phyloP scores from a whole-genome alignment of 92 coral and sea anemone genomes.

The Desmophyllum pertusum region DNA sequence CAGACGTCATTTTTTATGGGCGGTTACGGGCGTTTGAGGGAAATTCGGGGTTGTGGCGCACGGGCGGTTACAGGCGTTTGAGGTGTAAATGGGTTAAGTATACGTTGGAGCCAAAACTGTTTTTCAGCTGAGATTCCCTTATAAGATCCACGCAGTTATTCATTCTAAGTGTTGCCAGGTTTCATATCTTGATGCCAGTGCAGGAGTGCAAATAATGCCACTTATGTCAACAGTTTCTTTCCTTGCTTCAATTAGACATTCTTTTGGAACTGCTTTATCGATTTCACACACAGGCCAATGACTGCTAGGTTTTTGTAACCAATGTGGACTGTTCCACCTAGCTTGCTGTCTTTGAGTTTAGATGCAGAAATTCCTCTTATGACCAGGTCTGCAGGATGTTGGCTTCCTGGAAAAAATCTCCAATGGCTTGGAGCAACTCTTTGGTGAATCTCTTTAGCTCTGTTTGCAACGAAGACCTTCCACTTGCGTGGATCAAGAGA shows the following conservation, averaged over 20 bases:
- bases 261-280: not conserved
- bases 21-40: too few species aligned
- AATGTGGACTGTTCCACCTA: conserved; percentile 14
- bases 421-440: not conserved
- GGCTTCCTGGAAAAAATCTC: not conserved
- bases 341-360: not conserved
- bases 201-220: not conserved
- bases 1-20: too few species aligned
- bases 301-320: not conserved
- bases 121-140: too few species aligned
- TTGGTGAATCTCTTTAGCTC: conserved; percentile 1
- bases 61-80: too few species aligned
- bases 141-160: conserved; percentile 11
- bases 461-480: too few species aligned
- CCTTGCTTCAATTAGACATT: conserved; percentile 17
- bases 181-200: conserved; percentile 4
- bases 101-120: too few species aligned
- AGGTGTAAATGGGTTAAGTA: too few species aligned
- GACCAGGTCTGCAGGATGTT: not conserved
- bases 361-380: conserved; percentile 8
- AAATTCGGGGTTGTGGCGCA: too few species aligned
- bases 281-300: not conserved
- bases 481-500: too few species aligned
- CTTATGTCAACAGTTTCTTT: not conserved
- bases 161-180: not conserved